These are phyloP conservation scores for Spodoptera picta DNA, from an alignment of 2,888 invertebrate genomes.

Conservation along the genomic window DNA sequence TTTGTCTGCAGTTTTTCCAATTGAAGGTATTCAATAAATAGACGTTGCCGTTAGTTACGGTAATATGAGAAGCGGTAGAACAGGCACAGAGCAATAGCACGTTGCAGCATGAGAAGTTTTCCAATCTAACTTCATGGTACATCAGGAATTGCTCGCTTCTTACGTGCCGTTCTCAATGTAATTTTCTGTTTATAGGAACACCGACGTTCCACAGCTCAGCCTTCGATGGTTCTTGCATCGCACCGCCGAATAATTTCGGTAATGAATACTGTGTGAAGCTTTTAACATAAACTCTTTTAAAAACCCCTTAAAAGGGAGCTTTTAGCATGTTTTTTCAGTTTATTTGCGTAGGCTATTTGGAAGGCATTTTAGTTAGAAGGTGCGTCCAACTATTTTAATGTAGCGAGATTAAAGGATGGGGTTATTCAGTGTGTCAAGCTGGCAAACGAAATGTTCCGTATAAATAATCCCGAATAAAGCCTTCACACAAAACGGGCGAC, in stretches of 20 bases:
- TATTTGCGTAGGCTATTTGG: slow-evolving; percentile 44
- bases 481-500: slow-evolving; percentile 81
- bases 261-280: slow-evolving; percentile 57
- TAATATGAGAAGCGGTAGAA: slow-evolving; percentile 68
- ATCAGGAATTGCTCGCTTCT: slow-evolving; percentile 76
- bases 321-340: slow-evolving; percentile 52
- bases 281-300: slow-evolving; percentile 58
- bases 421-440: slow-evolving; percentile 77
- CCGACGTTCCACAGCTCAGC: slow-evolving; percentile 29
- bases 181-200: slow-evolving; percentile 62
- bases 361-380: slow-evolving; percentile 57
- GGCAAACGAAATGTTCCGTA: slow-evolving; percentile 78
- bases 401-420: slow-evolving; percentile 72
- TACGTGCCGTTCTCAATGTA: slow-evolving; percentile 71
- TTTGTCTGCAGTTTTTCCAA: too few relatives aligned
- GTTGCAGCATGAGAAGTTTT: slow-evolving; percentile 78
- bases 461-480: slow-evolving; percentile 85
- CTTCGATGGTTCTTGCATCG: slow-evolving; percentile 47
- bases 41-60: slow-evolving; percentile 52
- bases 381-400: slow-evolving; percentile 61
- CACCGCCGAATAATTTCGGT: slow-evolving; percentile 49
- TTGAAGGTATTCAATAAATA: slow-evolving; percentile 41
- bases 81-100: slow-evolving; percentile 70
- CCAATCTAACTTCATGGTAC: slow-evolving; percentile 83
- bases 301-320: slow-evolving; percentile 47